Conservation (phyloP, 92 coral and sea anemone species). For the Epizoanthus stellaris region DNA sequence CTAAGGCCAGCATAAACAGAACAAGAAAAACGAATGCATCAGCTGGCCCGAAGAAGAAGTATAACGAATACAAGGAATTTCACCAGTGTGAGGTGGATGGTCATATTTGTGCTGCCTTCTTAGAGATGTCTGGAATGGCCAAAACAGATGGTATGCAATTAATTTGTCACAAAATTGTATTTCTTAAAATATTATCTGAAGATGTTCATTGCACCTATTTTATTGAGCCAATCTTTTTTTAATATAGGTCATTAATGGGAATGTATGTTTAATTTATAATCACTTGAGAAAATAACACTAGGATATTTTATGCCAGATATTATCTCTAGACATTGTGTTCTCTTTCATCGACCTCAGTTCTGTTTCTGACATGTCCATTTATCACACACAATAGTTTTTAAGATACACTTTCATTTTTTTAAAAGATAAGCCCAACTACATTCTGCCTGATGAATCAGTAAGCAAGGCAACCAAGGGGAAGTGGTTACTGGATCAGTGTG, state of each 20-base stretch:
- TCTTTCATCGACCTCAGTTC: no score
- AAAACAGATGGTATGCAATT: conserved; percentile 1
- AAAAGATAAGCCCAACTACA: conserved; percentile 48
- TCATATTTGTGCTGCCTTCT: conserved; percentile 44
- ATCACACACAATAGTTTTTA: no score
- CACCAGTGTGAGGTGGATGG: conserved; percentile 41
- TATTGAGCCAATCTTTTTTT: no score
- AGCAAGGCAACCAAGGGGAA: conserved; percentile 20
- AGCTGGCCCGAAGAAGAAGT: conserved; percentile 41
- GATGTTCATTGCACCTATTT: neutral
- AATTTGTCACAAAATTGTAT: neutral
- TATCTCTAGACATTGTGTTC: no score
- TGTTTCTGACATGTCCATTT: no score
- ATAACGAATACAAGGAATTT: conserved; percentile 35
- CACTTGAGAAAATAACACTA: no score
- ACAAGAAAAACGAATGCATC: conserved; percentile 39
- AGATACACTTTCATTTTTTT: neutral
- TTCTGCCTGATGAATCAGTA: conserved; percentile 51
- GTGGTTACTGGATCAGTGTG: conserved; percentile 57
- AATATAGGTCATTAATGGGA: no score
- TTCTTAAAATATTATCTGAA: no score
- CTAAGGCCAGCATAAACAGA: conserved; percentile 35
- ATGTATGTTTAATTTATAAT: no score
- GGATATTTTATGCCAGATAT: no score
- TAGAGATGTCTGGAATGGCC: conserved; percentile 46